Percentiles rank a stretch among this genome's conserved stretches.
Conservation (phyloP, 1,140 invertebrate species). For the Drosophila kikkawai region DNA sequence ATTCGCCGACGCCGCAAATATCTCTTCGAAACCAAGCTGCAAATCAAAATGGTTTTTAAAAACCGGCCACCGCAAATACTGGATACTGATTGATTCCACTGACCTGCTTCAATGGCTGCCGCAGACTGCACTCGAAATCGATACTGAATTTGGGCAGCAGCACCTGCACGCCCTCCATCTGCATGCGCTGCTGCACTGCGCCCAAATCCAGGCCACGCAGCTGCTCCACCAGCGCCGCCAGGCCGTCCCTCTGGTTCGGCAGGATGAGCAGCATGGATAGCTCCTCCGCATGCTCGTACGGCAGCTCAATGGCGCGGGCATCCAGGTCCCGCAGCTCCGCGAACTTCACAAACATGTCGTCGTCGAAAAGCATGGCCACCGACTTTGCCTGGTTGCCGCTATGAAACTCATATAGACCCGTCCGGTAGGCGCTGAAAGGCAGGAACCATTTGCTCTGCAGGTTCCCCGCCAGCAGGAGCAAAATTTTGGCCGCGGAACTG, state of each 20-base stretch:
- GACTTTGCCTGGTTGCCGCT: conserved; percentile 30
- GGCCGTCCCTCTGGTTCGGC: conserved; percentile 86
- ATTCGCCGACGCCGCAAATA: conserved; percentile 66
- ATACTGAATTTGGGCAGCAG: conserved; percentile 90
- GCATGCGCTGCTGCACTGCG: conserved; percentile 65
- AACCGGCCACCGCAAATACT: neutral
- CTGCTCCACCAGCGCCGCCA: conserved; percentile 86
- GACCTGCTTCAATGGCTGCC: conserved; percentile 68
- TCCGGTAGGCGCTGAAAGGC: conserved; percentile 76
- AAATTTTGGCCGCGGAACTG: conserved; percentile 15
- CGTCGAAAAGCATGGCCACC: conserved; percentile 80
- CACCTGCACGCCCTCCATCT: conserved; percentile 85
- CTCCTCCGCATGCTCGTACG: conserved; percentile 86
- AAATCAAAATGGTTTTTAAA: neutral
- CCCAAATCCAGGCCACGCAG: conserved; percentile 85
- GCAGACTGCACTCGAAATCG: conserved; percentile 85
- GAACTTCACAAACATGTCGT: conserved; percentile 81
- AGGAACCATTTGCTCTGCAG: conserved; percentile 81
- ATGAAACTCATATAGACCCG: conserved; percentile 77
- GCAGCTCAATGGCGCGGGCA: conserved; percentile 85
- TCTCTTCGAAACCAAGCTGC: conserved; percentile 66
- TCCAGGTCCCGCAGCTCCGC: conserved; percentile 83
- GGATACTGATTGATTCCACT: conserved; percentile 4
- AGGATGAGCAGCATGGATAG: conserved; percentile 87
- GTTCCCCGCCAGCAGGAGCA: conserved; percentile 61